These are phyloP conservation scores for Erpetoichthys calabaricus DNA, from an alignment of 2,797 vertebrate genomes.

Conservation along the genomic window DNA sequence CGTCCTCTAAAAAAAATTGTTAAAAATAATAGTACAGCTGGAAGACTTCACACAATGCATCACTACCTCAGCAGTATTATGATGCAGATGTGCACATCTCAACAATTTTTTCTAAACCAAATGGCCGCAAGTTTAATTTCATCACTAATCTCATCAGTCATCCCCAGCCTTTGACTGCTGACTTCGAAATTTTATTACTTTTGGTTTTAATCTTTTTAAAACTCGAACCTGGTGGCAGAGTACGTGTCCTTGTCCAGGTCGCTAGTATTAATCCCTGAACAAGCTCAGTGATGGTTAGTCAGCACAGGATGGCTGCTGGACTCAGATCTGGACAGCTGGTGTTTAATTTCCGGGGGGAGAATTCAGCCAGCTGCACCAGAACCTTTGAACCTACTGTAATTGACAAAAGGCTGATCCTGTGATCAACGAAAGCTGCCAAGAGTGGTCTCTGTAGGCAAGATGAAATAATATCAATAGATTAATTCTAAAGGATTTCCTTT, in stretches of 20 bases:
- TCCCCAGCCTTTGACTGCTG: background rate
- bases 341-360: conserved; percentile 4
- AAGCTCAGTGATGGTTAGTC: background rate
- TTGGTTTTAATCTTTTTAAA: background rate
- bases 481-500: too few species aligned
- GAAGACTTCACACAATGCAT: too few species aligned
- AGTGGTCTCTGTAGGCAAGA: background rate
- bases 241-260: conserved; percentile 8
- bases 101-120: too few species aligned
- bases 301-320: conserved; percentile 2
- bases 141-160: too few species aligned
- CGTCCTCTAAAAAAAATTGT: too few species aligned
- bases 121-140: too few species aligned
- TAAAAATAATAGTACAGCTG: too few species aligned
- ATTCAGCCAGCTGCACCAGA: conserved; percentile 2
- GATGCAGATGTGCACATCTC: too few species aligned
- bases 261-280: conserved; percentile 3
- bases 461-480: too few species aligned
- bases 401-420: conserved; percentile 6
- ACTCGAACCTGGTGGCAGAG: conserved; percentile 6
- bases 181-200: background rate
- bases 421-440: background rate
- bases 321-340: conserved; percentile 9
- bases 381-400: conserved; percentile 7
- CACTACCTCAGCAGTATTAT: too few species aligned